Evolutionary conservation across 1,140 invertebrate species (phyloP), one percentile per base, ranked within the genome.

Genomic region (Paramacrobiotus metropolitanus): DNA sequence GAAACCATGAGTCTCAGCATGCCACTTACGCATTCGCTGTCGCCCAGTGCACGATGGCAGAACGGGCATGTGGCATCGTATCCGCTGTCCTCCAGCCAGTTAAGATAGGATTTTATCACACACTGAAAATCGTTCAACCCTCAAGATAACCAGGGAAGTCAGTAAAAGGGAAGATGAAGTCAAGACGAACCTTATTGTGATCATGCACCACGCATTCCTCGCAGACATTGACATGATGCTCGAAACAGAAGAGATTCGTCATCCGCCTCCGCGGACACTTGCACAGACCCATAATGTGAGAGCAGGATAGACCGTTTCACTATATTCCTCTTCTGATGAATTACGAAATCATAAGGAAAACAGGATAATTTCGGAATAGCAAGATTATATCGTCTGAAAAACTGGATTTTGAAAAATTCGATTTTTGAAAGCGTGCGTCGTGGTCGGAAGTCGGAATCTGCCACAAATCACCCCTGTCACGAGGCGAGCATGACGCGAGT

Each of bases 201-300:
- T 86, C 89, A 66, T 85, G 83, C 30, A 95, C 86, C 80, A 97
- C 85, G 77, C 93, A 97, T 77, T 89, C 81, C 77, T 97, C 92
- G 74, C 93, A 97, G 70, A 97, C 93, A 80, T 96, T 97, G 1
- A 96, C 91, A 68, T 89, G 76, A 72, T 97, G 93, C 75, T 95
- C 89, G 73, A 94, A 97, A 77, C 93, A 97, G 78, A 96, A 97
- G 70, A 94, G 83, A 76, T 91, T 95, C 59, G 92, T 96, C 29
- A 96, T 89, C 78, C 84, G 83, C 68, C 85, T 78, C 74, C 95
- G 94, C 18, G 91, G 89, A 76, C 93, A 97, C 73, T 96, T 96
- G 75, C 92, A 97, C 28, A 97, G 77, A 55, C 92, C 92, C 92
- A 97, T 96, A n/a, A n/a, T n/a, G n/a, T n/a, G n/a, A n/a, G n/a